These are phyloP conservation scores for Oxyscelio sp. DNA, from an alignment of 2,888 invertebrate genomes.

Conservation along the genomic window DNA sequence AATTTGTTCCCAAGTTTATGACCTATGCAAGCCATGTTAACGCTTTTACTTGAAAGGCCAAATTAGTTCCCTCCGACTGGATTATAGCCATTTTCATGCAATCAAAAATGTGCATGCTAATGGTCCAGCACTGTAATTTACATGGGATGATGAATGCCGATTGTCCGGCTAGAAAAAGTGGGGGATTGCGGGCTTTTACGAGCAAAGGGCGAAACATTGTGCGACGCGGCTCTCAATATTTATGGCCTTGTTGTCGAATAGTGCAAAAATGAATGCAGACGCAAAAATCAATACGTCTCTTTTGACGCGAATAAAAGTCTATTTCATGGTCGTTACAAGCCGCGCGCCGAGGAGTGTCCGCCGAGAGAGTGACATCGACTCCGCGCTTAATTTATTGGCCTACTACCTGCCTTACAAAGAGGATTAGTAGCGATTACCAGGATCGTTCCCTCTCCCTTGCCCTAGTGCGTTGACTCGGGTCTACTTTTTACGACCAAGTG, in stretches of 20 bases:
- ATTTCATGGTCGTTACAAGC: conserved; percentile 67
- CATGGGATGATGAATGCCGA: conserved; percentile 6
- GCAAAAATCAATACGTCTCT: conserved; percentile 72
- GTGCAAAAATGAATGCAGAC: conserved; percentile 68
- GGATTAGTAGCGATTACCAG: conserved; percentile 73
- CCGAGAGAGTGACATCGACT: conserved; percentile 61
- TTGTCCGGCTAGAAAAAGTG: background rate
- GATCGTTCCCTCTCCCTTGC: conserved; percentile 29
- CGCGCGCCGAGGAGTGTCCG: conserved; percentile 59
- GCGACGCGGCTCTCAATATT: conserved; percentile 39
- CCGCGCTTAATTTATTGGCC: conserved; percentile 73
- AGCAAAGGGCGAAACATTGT: conserved; percentile 50
- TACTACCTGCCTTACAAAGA: conserved; percentile 74
- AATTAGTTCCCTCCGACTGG: too few relatives aligned
- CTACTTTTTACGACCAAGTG: conserved; percentile 42
- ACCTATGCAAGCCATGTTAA: too few relatives aligned
- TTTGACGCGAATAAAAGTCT: conserved; percentile 72
- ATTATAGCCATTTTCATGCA: too few relatives aligned
- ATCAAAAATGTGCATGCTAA: conserved; percentile 29
- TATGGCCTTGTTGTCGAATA: conserved; percentile 66
- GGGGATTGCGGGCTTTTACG: conserved; percentile 40
- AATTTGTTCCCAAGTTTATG: too few relatives aligned
- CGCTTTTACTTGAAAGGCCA: too few relatives aligned
- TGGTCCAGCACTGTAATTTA: background rate
- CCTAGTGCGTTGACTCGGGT: conserved; percentile 59